Evolutionary conservation across 2,797 vertebrate species (phyloP), one percentile per base, ranked within the genome.

Genomic region (Dermochelys coriacea): DNA sequence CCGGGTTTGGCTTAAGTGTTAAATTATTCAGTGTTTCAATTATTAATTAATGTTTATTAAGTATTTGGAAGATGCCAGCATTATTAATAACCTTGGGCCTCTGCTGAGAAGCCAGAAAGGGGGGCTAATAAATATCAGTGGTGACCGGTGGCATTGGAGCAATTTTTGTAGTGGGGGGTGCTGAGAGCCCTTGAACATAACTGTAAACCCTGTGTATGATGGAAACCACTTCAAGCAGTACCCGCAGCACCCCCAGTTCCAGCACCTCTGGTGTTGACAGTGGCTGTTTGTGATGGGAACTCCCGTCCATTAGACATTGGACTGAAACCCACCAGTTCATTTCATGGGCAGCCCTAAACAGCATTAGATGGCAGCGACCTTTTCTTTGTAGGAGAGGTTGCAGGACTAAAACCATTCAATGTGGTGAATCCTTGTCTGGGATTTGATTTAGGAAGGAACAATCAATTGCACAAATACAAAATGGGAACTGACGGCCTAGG

Each of bases 251-350:
- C 5, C 57, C 12, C 31, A 31, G 6, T 14, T 31, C 57, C 29
- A 59, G 57, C 29, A 59, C 12, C 31, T 18, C 8, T 82, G 52
- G 49, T 54, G 80, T 0, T 80, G 90, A 0, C 49, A 0, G 5
- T 57, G 57, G 90, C 57, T 88, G 18, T 50, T 77, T 80, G 41
- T 82, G 64, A 54, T n/a, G 1, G 0, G 0, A 45, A 12, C 0
- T 0, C 11, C 41, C 50, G 77, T 80, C 51, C 0, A 0, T 45
- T 71, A n/a, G 41, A 82, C 8, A 78, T 0, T 0, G 27, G 82
- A 6, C 74, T 85, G 51, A 59, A 12, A 41, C 64, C 16, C 21
- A 12, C n/a, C n/a, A 71, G 64, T n/a, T 37, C 21, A 11, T 71
- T 71, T 41, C 18, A 41, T 12, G 31, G 50, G 37, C 34, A 1